Evolutionary conservation across 2,888 invertebrate species (phyloP), one percentile per base, ranked within the genome.

Genomic region (Smittia aterrima): DNA sequence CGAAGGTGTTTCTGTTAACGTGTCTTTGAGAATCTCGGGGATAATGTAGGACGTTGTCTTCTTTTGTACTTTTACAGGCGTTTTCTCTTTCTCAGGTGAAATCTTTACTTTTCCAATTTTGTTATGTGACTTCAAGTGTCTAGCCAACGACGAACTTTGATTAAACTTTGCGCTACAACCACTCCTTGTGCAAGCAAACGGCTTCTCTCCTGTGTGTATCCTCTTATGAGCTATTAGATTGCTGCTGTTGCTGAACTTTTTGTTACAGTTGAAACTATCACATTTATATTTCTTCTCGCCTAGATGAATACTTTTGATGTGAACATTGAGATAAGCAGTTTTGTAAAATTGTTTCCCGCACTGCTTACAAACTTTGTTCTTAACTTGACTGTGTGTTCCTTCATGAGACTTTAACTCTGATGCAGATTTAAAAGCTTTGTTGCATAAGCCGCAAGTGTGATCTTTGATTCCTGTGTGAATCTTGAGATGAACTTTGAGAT

Each of bases 341-440:
- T 77, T 77, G 53, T 76, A 77, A 76, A 77, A 77, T n/a, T 75
- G 74, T 75, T 77, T 77, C 0, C 75, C 75, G 40, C 77, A 77
- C 11, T 75, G 53, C 70, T 75, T 76, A 24, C 77, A 77, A 18
- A 76, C 75, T 41, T 77, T 76, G 40, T 74, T 76, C 75, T 77
- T 77, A 18, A 77, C 68, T 24, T 76, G 76, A 20, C 76, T 75
- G 70, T 77, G 77, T 4, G 76, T 77, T 53, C 77, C 77, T 27
- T 73, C 75, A 66, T 77, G 77, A 47, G 75, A 76, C 24, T 67
- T 66, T 7, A 77, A 40, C 16, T 76, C 77, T 20, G 74, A 13
- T 6, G 47, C 16, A 2, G 47, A 2, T 47, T 47, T 77, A 38
- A 77, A 77, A 13, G 76, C 75, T 62, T 74, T 64, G 0, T 70